Base-by-base conservation (phyloP, 2,888 invertebrate species). In the Thereva nobilitata region DNA sequence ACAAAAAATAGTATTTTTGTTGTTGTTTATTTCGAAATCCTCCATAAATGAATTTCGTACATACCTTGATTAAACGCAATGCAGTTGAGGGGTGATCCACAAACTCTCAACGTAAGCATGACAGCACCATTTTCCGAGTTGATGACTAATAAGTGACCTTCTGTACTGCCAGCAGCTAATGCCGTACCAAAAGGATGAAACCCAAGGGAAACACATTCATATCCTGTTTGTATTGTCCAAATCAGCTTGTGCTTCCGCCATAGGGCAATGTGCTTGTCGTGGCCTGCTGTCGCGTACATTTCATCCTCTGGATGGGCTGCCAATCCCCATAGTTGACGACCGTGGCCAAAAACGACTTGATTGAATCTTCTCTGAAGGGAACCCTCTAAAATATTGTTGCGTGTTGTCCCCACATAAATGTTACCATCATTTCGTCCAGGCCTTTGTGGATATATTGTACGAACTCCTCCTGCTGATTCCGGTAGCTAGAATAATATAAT, bases 291-390 rank as follows among this genome's bases (percentile, higher is more conserved):
- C 1, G 95, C 93, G 76, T 94, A 95, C 72, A 93, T 86, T 80
- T 95, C 94, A 75, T 93, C 93, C 73, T 93, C 92, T 0, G 95
- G 94, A 80, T 95, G 94, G 2, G 93, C 91, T 3, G 93, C 92
- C 66, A 95, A 79, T 0, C 94, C 95, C 88, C 92, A 91, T 4
- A 95, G 83, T 78, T 92, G 92, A 67, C 93, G 88, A 63, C 92
- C 90, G 79, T 95, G 95, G 0, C 95, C 95, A 78, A 95, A 92
- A 41, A 93, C 87, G 40, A 93, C 89, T 82, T 90, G 89, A 75
- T 91, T 92, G 79, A 96, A 96, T 76, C 93, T 85, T 71, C 94
- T 85, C 77, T 95, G 94, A 64, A 95, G 80, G 0, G 94, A 94
- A 5, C 96, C 95, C 79, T 95, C 95, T 76, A 95, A 83, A 53